Evolutionary conservation across 1,140 invertebrate species (phyloP), one percentile per base, ranked within the genome.

Genomic region (Meloidogyne exigua): DNA sequence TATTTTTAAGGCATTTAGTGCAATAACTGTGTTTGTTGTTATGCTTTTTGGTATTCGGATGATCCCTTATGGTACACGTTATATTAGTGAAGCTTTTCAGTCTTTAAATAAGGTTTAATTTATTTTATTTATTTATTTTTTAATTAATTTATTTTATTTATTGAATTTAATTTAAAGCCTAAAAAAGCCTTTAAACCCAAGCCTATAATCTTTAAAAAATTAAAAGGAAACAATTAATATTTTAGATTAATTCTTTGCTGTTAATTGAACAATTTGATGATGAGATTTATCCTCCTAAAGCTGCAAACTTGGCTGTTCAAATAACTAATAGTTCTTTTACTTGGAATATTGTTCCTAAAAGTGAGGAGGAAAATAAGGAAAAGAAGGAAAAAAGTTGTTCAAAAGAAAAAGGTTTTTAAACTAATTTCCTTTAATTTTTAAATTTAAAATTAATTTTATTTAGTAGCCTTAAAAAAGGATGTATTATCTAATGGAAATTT

Each of bases 311-410:
- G 18, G 90, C 90, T 21, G 79, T 92, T 13, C 87, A 88, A 32
- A 87, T 92, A 42, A 86, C 89, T 15, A 88, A 90, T 70, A 91
- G 89, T 13, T 89, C 89, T 26, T 90, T 92, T 67, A 85, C 88
- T 44, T 91, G 90, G 87, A 88, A 88, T 57, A n/a, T n/a, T 57
- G 49, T 1, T 7, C 7, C 4, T 5, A n/a, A 7, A n/a, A n/a
- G 9, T n/a, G 49, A 57, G 5, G 18, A 49, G 7, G 7, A 49
- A n/a, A n/a, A n/a, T 44, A 44, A 12, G 3, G 11, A 15, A 49
- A n/a, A 49, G 15, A 13, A 49, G 18, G 3, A 15, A 49, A 49
- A 44, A 49, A 49, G 13, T 18, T 13, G 1, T 18, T 42, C 39
- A 9, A 13, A 42, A 42, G 39, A 15, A 18, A 49, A 49, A 49